A percentile compares a stretch with the other conserved stretches of the same genome.
phyloP scores from a whole-genome alignment of 2,797 vertebrate genomes.

The Antrozous pallidus region DNA sequence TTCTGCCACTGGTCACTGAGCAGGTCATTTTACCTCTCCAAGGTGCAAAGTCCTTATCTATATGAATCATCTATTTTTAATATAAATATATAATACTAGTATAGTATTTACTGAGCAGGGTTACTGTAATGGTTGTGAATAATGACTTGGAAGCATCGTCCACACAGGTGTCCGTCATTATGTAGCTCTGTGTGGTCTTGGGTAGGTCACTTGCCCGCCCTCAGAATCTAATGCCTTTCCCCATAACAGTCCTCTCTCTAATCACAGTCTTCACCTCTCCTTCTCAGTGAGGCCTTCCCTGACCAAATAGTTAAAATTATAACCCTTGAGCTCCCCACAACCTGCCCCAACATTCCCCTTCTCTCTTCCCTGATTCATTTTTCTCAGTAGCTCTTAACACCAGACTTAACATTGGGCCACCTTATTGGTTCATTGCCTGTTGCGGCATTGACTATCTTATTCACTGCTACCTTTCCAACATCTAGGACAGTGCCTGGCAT shows the following conservation, averaged over 20 bases:
- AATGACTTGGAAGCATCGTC: not conserved
- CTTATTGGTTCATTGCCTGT: not conserved
- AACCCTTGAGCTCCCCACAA: fast-evolving
- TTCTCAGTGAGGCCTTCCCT: not conserved
- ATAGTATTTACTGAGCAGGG: not conserved
- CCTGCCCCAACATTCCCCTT: not conserved
- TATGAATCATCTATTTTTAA: not conserved
- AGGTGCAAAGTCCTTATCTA: not conserved
- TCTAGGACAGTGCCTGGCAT: not conserved
- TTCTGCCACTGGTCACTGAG: not conserved
- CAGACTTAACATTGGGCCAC: no score
- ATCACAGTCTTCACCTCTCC: not conserved
- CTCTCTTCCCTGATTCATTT: not conserved
- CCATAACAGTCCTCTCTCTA: not conserved
- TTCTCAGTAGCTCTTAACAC: not conserved
- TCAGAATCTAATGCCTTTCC: not conserved
- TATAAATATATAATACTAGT: not conserved
- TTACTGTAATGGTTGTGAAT: not conserved
- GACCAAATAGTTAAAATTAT: not conserved
- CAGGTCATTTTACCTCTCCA: not conserved
- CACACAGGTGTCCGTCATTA: not conserved
- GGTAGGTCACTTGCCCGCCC: not conserved
- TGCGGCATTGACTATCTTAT: fast-evolving
- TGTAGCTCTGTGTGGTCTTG: not conserved
- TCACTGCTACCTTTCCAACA: not conserved